Conservation (phyloP, 2,888 invertebrate species). For the Eutolmus rufibarbis region DNA sequence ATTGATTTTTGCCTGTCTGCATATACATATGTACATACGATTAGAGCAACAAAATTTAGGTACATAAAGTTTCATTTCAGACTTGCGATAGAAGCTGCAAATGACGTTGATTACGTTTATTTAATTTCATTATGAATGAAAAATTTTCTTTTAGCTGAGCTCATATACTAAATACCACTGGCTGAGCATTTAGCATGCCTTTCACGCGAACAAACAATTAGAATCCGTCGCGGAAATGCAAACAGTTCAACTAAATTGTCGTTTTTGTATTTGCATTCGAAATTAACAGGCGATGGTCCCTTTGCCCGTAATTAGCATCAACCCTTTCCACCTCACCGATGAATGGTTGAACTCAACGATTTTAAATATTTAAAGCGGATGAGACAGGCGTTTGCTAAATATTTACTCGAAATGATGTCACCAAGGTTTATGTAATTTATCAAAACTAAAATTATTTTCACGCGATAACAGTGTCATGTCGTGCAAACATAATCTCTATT, state of each 20-base stretch:
- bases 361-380: not conserved
- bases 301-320: not conserved
- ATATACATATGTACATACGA: not conserved
- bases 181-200: not conserved
- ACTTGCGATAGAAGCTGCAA: not conserved
- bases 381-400: not conserved
- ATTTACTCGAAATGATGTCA: not conserved
- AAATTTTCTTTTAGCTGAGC: not conserved
- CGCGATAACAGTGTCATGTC: not conserved
- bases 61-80: not conserved
- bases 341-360: not conserved
- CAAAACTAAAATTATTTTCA: not conserved
- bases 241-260: constrained; percentile 14
- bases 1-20: not conserved
- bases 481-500: not conserved
- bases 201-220: constrained; percentile 21
- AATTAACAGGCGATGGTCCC: not conserved
- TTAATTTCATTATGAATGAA: not conserved
- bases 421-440: not conserved
- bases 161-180: not conserved
- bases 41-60: not conserved
- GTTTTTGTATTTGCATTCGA: not conserved
- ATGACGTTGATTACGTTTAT: not conserved
- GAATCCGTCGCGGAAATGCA: not conserved
- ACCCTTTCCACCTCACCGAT: not conserved